Evolutionary conservation across 2,888 invertebrate genomes (phyloP), one percentile per base, ranked within the genome.

Genomic region (Alloplasta piceator): DNA sequence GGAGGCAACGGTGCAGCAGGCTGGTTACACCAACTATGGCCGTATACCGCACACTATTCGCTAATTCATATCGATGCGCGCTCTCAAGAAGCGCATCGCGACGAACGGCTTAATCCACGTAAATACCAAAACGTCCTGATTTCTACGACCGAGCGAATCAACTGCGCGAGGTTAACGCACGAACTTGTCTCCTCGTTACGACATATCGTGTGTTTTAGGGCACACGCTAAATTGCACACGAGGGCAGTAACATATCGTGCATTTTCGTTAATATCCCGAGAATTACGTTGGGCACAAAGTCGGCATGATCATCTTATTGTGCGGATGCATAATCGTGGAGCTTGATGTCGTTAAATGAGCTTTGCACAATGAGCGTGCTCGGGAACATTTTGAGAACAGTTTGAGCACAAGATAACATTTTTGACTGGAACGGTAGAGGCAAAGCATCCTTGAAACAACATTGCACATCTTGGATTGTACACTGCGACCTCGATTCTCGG

Each of bases 21-120:
- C 38, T 14, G 52, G 52, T 50, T 52, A 36, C 74, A 46, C 14
- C 67, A 50, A 39, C 50, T 39, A 26, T 52, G 16, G 55, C 68
- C 63, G 48, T 36, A 48, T 12, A 52, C 3, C 6, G 14, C 52
- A 3, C 5, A 14, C 6, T 12, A 52, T 64, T 71, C 60, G 70
- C 73, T 78, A 78, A 74, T 78, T 81, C 81, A 81, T 78, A 78
- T 74, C 78, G 78, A 78, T 73, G 80, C n/a, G 73, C 39, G 5
- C 74, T 68, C 73, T 64, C 73, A 64, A 64, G 67, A 63, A 68
- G 14, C 6, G 70, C 73, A 52, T 68, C 74, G 38, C 38, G 68
- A 60, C 70, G 77, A 66, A 70, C 64, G 77, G 68, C 73, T 77
- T 70, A 77, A 76, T 73, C 70, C 64, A 73, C 74, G 73, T 81